A percentile compares a stretch with the other conserved stretches of the same genome.
Conservation (phyloP, 2,888 invertebrate genomes). For the Baronia brevicornis region DNA sequence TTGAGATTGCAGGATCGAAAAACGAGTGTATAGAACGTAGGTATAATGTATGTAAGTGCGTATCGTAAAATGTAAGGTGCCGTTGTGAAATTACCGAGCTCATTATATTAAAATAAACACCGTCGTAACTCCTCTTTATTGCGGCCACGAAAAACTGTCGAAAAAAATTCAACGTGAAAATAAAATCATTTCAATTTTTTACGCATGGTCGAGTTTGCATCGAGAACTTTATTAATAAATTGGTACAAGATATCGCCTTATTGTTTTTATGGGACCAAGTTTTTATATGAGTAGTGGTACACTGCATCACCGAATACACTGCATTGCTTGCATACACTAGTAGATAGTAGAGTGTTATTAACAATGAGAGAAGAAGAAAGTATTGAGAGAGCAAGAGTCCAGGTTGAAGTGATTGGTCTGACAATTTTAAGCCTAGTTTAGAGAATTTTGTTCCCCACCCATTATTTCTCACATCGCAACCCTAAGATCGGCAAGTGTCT, state of each 20-base stretch:
- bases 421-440: no score
- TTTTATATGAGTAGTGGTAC: no score
- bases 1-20: conserved; percentile 5
- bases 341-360: no score
- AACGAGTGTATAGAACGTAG: conserved; percentile 4
- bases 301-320: no score
- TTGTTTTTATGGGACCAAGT: conserved; percentile 15
- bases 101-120: conserved; percentile 62
- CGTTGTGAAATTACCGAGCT: conserved; percentile 40
- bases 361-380: no score
- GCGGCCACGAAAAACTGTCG: conserved; percentile 32
- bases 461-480: no score
- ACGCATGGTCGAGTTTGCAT: conserved; percentile 21
- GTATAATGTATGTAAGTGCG: no score
- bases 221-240: conserved; percentile 25
- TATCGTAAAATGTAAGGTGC: conserved; percentile 22
- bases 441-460: no score
- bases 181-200: conserved; percentile 36
- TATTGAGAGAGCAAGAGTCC: no score
- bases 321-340: no score
- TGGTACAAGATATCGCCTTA: conserved; percentile 19
- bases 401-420: no score
- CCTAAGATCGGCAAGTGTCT: no score
- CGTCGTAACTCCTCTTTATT: conserved; percentile 52
- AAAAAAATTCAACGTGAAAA: conserved; percentile 33